phyloP scores from a whole-genome alignment of 2,113 vertebrate species.

The Psilopsiagon aurifrons region DNA sequence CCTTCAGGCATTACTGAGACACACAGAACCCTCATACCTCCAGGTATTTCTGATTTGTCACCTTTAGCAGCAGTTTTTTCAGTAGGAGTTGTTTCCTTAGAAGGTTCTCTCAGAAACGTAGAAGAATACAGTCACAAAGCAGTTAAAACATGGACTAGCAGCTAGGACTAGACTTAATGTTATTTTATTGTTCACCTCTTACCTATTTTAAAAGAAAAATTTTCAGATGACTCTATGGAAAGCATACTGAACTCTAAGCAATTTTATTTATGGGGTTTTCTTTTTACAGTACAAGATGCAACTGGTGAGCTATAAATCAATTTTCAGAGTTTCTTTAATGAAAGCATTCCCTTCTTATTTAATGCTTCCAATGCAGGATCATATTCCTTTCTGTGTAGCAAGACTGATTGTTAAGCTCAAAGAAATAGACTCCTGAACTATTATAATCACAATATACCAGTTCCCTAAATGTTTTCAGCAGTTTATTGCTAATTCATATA shows the following conservation, averaged over 20 bases:
- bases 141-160: constrained; percentile 23
- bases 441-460: background rate
- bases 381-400: background rate
- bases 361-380: constrained; percentile 22
- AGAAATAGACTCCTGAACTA: background rate
- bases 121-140: background rate
- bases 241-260: constrained; percentile 25
- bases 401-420: background rate
- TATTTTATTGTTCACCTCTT: constrained; percentile 30
- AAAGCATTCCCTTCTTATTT: constrained; percentile 49
- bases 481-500: background rate
- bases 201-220: constrained; percentile 50
- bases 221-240: constrained; percentile 43
- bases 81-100: background rate
- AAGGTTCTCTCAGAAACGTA: background rate
- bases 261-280: constrained; percentile 60
- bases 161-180: background rate
- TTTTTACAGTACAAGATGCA: background rate
- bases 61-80: background rate
- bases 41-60: background rate
- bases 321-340: constrained; percentile 44
- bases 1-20: background rate
- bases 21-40: background rate
- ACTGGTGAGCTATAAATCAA: constrained; percentile 48
- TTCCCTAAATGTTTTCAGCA: background rate